Percentiles rank a stretch among this genome's conserved stretches.
Evolutionary conservation across 2,888 invertebrate species (phyloP).

Genomic region (Lasioglossum calceatum): DNA sequence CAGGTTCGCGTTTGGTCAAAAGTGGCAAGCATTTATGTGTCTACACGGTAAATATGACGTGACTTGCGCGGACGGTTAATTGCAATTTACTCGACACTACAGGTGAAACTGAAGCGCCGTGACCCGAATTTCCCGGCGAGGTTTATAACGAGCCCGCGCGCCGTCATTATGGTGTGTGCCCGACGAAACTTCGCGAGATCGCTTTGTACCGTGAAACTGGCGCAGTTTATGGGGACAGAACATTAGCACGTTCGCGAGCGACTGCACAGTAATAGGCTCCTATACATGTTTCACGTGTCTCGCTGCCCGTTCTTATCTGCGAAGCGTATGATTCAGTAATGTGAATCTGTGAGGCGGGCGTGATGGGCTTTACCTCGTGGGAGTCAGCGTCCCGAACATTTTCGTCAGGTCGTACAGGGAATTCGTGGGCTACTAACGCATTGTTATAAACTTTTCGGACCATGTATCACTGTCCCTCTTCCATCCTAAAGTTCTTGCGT

Average conservation of each 20-base stretch:
- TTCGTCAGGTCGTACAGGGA: background rate
- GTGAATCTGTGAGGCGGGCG: background rate
- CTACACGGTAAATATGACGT: background rate
- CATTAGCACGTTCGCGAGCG: slow-evolving; percentile 26
- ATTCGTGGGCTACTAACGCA: background rate
- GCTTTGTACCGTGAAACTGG: slow-evolving; percentile 28
- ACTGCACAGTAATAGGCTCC: slow-evolving; percentile 12
- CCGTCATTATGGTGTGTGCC: slow-evolving; percentile 24
- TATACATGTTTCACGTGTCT: background rate
- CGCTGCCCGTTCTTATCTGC: background rate
- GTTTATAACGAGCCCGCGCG: slow-evolving; percentile 30
- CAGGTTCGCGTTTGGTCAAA: too few relatives aligned
- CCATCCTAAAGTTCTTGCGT: background rate
- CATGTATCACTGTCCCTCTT: background rate
- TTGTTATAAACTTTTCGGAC: background rate
- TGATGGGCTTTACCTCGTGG: background rate
- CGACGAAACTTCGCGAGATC: slow-evolving; percentile 36
- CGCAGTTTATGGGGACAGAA: slow-evolving; percentile 22
- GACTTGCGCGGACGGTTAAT: slow-evolving; percentile 25
- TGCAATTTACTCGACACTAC: slow-evolving; percentile 40
- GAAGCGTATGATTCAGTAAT: background rate
- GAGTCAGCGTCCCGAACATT: background rate
- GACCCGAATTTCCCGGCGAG: slow-evolving; percentile 38
- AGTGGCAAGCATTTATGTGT: background rate
- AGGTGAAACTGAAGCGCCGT: slow-evolving; percentile 23